Conservation (phyloP, 2,113 vertebrate genomes). For the Nipponia nippon region DNA sequence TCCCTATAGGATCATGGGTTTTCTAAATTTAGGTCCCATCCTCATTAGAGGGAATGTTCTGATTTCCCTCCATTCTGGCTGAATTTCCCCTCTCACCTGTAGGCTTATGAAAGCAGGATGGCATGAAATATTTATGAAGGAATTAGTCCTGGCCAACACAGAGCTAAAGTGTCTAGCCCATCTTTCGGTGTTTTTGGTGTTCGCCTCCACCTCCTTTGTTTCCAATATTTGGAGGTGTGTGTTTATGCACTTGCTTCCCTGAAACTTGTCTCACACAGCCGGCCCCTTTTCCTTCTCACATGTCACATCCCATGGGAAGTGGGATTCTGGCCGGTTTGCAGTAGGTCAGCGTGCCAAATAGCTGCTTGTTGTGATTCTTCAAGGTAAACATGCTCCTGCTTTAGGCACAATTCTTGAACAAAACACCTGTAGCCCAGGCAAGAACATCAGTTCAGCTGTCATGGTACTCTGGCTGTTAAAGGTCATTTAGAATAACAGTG, state of each 20-base stretch:
- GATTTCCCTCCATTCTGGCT: neutral
- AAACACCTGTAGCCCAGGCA: neutral
- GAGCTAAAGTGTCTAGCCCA: neutral
- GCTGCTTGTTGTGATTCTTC: neutral
- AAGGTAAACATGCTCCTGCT: neutral
- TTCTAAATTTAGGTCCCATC: neutral
- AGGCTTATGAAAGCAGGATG: neutral
- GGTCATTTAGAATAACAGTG: rapidly evolving
- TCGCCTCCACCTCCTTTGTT: neutral
- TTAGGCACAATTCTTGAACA: neutral
- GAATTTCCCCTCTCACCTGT: neutral
- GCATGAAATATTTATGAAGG: neutral
- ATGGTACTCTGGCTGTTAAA: neutral
- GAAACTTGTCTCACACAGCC: neutral
- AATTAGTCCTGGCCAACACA: rapidly evolving
- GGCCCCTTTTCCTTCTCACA: neutral
- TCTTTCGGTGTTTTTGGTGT: neutral
- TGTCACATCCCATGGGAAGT: neutral
- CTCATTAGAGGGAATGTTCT: neutral
- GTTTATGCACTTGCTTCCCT: neutral
- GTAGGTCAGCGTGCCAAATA: neutral
- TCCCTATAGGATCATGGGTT: neutral
- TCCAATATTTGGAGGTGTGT: neutral
- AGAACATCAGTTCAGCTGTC: neutral
- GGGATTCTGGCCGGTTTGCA: neutral